These are phyloP conservation scores for Schlechtendalia chinensis DNA, from an alignment of 1,140 invertebrate genomes.

Conservation along the genomic window DNA sequence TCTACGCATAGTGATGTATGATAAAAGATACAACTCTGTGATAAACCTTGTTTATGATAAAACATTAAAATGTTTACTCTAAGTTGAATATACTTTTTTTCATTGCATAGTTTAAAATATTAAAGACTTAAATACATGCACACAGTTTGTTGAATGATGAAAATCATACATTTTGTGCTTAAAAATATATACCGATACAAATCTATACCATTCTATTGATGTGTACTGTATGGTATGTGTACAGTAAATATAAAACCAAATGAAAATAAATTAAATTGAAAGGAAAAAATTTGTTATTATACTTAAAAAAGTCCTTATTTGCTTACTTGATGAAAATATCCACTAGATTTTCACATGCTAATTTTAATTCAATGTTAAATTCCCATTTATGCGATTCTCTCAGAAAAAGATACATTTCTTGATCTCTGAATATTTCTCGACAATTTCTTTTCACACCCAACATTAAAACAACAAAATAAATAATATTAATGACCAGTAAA, in stretches of 20 bases:
- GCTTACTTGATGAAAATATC: constrained; percentile 78
- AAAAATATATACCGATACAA: not conserved
- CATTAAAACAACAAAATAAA: constrained; percentile 57
- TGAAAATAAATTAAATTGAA: not conserved
- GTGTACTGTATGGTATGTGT: no score
- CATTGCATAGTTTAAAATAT: no score
- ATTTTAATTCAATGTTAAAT: constrained; percentile 63
- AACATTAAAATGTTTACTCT: no score
- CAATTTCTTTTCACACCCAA: constrained; percentile 71
- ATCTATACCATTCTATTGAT: not conserved
- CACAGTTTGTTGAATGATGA: no score
- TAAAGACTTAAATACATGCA: no score
- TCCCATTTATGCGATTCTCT: constrained; percentile 90
- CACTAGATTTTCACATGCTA: constrained; percentile 82
- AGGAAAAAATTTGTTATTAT: no score
- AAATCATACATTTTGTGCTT: not conserved
- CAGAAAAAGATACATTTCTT: constrained; percentile 82
- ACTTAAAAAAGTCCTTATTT: no score
- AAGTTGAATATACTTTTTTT: no score
- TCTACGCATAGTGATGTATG: no score
- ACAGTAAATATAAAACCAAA: no score
- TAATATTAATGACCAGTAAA: not conserved
- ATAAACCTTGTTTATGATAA: no score
- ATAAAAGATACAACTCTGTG: no score
- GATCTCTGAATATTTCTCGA: constrained; percentile 70